Percentiles rank a stretch among this genome's conserved stretches.
These are phyloP conservation scores for Picus viridis DNA, from an alignment of 2,797 vertebrate genomes.

Conservation along the genomic window DNA sequence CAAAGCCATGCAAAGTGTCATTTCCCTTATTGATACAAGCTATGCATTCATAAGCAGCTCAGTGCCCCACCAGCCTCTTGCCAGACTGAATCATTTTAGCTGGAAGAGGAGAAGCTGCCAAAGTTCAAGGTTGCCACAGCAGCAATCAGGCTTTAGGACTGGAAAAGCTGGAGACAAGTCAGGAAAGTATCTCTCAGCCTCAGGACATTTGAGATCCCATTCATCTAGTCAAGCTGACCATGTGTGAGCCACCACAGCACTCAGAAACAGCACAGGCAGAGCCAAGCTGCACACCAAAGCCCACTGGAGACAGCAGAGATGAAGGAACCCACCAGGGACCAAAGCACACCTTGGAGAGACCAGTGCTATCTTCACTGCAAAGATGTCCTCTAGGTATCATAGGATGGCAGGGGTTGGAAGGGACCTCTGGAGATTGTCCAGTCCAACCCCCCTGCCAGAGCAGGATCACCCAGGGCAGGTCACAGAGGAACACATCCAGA, in stretches of 20 bases:
- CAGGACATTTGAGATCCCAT: background rate
- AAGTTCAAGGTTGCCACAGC: constrained; percentile 49
- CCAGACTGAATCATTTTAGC: constrained; percentile 7
- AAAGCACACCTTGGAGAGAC: background rate
- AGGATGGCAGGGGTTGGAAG: no score
- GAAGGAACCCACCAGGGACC: no score
- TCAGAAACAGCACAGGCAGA: background rate
- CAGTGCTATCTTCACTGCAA: background rate
- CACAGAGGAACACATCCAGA: no score
- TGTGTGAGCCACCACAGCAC: fast-evolving
- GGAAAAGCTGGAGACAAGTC: background rate
- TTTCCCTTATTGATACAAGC: constrained; percentile 25
- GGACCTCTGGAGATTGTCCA: no score
- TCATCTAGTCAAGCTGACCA: background rate
- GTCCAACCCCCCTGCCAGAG: no score
- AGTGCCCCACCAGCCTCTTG: constrained; percentile 16
- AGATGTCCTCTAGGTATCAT: background rate
- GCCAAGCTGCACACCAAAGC: fast-evolving
- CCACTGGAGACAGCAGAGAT: fast-evolving
- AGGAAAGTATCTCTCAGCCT: background rate
- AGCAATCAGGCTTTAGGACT: background rate
- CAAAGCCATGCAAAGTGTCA: no score
- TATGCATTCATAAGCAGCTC: constrained; percentile 37
- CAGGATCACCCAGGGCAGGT: no score
- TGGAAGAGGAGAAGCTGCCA: background rate